Conservation (phyloP, 2,888 invertebrate species). For the Lacanobia oleracea region DNA sequence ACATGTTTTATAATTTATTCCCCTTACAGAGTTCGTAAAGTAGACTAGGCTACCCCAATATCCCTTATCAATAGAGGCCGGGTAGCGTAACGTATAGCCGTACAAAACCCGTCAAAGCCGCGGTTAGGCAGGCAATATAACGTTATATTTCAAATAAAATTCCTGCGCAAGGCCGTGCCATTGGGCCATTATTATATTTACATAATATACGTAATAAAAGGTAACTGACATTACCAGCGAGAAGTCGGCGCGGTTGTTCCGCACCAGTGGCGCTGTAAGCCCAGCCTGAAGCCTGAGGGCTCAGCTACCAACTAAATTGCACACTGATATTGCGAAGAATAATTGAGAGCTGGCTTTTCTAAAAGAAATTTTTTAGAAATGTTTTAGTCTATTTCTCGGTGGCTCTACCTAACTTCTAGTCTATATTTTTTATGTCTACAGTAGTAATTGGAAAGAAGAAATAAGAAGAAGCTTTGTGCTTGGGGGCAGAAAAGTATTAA, state of each 20-base stretch:
- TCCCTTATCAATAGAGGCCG: constrained; percentile 57
- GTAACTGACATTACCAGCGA: constrained; percentile 69
- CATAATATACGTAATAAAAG: constrained; percentile 73
- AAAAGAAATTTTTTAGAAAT: constrained; percentile 4
- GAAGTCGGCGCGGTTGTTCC: constrained; percentile 62
- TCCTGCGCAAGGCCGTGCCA: constrained; percentile 65
- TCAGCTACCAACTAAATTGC: constrained; percentile 59
- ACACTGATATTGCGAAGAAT: constrained; percentile 51
- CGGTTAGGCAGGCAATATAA: constrained; percentile 64
- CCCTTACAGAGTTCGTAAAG: constrained; percentile 31
- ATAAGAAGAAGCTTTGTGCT: neutral
- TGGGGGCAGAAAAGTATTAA: neutral
- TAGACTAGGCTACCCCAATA: constrained; percentile 39
- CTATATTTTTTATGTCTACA: neutral
- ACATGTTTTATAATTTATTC: constrained; percentile 46
- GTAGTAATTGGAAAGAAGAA: neutral
- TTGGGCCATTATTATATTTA: constrained; percentile 71
- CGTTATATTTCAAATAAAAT: constrained; percentile 70
- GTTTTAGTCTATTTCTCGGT: neutral
- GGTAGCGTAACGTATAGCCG: constrained; percentile 28
- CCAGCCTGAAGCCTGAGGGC: constrained; percentile 25
- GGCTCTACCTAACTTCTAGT: neutral
- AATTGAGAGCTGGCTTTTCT: constrained; percentile 17
- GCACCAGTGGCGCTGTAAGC: constrained; percentile 67
- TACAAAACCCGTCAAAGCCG: constrained; percentile 59